phyloP scores from a whole-genome alignment of 2,888 invertebrate genomes.

The Podabrus alpinus region DNA sequence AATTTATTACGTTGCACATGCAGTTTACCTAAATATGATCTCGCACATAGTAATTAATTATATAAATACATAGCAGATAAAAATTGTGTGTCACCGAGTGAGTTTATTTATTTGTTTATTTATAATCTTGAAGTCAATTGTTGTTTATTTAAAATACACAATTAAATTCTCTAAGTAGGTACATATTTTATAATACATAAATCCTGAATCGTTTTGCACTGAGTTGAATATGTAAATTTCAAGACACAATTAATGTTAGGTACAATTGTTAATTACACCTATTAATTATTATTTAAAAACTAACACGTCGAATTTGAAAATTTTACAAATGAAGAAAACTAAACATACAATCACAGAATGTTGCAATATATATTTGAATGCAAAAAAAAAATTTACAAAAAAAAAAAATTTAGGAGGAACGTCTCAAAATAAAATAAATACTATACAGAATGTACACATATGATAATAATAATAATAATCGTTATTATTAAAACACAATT shows the following conservation, averaged over 20 bases:
- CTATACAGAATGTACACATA: conserved; percentile 56
- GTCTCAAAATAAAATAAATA: conserved; percentile 52
- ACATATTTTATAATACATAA: conserved; percentile 4
- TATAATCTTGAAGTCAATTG: conserved; percentile 30
- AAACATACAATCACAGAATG: conserved; percentile 53
- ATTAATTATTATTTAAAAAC: conserved; percentile 33
- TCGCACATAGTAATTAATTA: not conserved
- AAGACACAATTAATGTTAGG: conserved; percentile 52
- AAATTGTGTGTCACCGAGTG: not conserved
- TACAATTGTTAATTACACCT: conserved; percentile 42
- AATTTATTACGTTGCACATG: conserved; percentile 32
- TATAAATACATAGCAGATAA: not conserved
- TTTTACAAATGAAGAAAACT: conserved; percentile 41
- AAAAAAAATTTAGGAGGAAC: conserved; percentile 39
- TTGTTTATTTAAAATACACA: conserved; percentile 27
- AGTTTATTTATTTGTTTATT: not conserved
- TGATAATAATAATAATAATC: too few relatives aligned
- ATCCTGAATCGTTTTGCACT: conserved; percentile 39
- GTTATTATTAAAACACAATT: conserved; percentile 40
- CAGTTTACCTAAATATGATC: not conserved
- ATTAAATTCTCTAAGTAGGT: conserved; percentile 29
- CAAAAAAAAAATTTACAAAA: conserved; percentile 28
- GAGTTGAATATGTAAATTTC: conserved; percentile 27
- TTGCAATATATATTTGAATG: conserved; percentile 39
- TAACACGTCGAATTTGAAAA: conserved; percentile 44